phyloP scores from a whole-genome alignment of 1,140 invertebrate species.

The Vollenhovia emeryi region DNA sequence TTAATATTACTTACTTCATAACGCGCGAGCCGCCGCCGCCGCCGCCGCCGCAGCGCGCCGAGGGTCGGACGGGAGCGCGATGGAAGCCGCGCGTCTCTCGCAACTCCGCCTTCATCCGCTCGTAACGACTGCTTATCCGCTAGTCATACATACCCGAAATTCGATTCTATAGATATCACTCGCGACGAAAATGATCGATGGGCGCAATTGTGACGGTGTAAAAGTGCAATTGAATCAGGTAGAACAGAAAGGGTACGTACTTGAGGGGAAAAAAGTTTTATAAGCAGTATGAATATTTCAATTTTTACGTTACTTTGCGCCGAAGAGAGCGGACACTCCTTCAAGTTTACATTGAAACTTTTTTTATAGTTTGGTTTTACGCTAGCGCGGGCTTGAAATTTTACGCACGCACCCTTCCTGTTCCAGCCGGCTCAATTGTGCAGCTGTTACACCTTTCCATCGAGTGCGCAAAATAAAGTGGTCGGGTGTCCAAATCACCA shows the following conservation, averaged over 20 bases:
- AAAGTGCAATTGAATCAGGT: no score
- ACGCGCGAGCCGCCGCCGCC: slow-evolving; percentile 66
- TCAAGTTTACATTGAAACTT: no score
- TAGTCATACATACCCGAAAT: slow-evolving; percentile 46
- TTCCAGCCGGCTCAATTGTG: no score
- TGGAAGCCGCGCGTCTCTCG: slow-evolving; percentile 40
- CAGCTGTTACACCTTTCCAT: not conserved
- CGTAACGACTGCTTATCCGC: slow-evolving; percentile 44
- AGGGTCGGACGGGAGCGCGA: slow-evolving; percentile 53
- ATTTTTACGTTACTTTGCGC: no score
- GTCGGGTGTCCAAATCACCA: no score
- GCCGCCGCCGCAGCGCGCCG: slow-evolving; percentile 25
- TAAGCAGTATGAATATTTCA: no score
- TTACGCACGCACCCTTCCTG: no score
- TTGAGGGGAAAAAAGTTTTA: no score
- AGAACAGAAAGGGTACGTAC: no score
- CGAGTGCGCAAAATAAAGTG: not conserved
- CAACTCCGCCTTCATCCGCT: slow-evolving; percentile 44
- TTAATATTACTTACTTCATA: slow-evolving; percentile 85
- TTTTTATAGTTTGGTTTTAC: no score
- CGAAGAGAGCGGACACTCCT: no score
- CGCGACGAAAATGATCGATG: slow-evolving; percentile 12
- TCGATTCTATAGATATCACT: slow-evolving; percentile 21
- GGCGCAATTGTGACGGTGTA: not conserved
- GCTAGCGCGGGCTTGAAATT: no score